phyloP scores from a whole-genome alignment of 2,888 invertebrate genomes.

The Limnephilus rhombicus region DNA sequence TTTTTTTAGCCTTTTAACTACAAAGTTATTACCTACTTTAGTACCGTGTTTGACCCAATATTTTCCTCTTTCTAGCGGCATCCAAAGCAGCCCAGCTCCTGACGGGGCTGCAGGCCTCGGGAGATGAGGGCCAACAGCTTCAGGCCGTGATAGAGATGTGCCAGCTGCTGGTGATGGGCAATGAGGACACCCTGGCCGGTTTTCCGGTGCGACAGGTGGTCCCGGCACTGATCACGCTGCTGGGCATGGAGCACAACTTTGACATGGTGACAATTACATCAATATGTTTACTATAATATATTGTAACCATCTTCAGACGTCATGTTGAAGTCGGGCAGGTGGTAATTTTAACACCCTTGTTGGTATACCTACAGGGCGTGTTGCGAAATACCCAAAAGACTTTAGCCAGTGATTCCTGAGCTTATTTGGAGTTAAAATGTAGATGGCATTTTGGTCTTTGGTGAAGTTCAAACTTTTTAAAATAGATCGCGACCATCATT shows the following conservation, averaged over 20 bases:
- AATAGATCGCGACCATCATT: no score
- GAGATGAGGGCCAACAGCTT: constrained; percentile 96
- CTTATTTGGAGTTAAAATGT: no score
- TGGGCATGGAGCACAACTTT: constrained; percentile 99
- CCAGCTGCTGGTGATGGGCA: constrained; percentile 98
- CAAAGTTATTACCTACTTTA: no score
- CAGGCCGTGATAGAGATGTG: constrained; percentile 99
- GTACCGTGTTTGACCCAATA: not conserved
- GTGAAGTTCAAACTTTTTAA: no score
- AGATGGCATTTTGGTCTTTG: no score
- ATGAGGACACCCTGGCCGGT: constrained; percentile 98
- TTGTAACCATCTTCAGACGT: no score
- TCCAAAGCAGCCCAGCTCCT: constrained; percentile 96
- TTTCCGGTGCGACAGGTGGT: constrained; percentile 99
- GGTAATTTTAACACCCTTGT: no score
- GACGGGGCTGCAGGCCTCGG: constrained; percentile 93
- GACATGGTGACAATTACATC: constrained; percentile 85
- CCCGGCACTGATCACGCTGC: constrained; percentile 93
- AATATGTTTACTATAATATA: not conserved
- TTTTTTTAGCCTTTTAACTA: no score
- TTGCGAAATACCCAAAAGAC: no score
- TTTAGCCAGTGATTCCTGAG: no score
- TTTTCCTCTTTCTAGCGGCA: constrained; percentile 73
- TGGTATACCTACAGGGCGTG: no score
- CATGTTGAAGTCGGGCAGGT: no score